Conservation (phyloP, 2,888 invertebrate species). For the Chromoteleia sp. region DNA sequence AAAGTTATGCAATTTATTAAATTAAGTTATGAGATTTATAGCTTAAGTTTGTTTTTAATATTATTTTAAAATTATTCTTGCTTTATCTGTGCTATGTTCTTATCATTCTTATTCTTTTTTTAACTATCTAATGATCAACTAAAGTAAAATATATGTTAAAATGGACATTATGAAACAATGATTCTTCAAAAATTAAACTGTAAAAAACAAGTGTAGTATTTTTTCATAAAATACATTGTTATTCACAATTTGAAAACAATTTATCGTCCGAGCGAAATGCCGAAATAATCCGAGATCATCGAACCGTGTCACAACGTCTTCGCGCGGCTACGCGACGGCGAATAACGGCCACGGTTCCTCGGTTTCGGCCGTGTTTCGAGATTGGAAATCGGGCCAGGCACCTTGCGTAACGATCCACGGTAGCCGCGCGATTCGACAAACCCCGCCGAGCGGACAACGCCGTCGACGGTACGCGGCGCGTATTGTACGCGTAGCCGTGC, state of each 20-base stretch:
- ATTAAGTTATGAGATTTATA: no score
- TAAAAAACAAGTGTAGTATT: no score
- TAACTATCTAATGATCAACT: no score
- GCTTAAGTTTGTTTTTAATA: no score
- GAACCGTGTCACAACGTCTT: constrained; percentile 43
- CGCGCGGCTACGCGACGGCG: constrained; percentile 32
- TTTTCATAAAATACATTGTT: no score
- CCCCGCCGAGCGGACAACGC: constrained; percentile 49
- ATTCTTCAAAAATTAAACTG: no score
- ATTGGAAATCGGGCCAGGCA: constrained; percentile 57
- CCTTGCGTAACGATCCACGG: constrained; percentile 63
- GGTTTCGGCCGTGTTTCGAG: constrained; percentile 42
- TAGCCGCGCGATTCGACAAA: constrained; percentile 45
- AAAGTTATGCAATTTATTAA: no score
- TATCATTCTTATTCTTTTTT: no score
- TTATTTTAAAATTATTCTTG: no score
- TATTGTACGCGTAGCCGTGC: constrained; percentile 27
- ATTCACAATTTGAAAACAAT: constrained; percentile 53
- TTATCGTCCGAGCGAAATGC: constrained; percentile 24
- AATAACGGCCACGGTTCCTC: constrained; percentile 35
- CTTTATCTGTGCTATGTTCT: no score
- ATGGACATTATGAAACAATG: no score
- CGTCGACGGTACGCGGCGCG: constrained; percentile 33
- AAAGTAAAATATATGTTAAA: no score
- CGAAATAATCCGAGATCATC: constrained; percentile 39